Evolutionary conservation across 2,888 invertebrate genomes (phyloP), one percentile per base, ranked within the genome.

Genomic region (Pachymerium ferrugineum): DNA sequence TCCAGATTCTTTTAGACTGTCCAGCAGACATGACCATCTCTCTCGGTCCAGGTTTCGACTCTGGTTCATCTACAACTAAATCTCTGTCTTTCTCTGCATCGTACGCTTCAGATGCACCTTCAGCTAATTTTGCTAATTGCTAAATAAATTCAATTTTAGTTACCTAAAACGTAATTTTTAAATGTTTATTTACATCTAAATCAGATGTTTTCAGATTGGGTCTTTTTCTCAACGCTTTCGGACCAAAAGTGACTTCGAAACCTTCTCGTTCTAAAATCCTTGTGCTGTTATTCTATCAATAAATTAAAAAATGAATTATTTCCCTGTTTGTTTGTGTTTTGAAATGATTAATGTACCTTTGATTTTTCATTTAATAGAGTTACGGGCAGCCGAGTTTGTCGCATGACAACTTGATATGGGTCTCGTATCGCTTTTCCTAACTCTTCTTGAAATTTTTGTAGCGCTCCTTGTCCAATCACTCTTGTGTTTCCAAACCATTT

Each of bases 401-500:
- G 93, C 94, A 99, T 95, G 6, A 99, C 89, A 19, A 99, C 93
- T 85, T 97, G 93, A 82, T 97, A 99, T 0, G 99, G 98, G 84
- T 98, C 96, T 80, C 91, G 94, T 73, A 95, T 87, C 31, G 92
- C 97, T 79, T 93, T 92, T 19, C 95, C 96, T 81, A 99, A 88
- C 84, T 97, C 97, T 54, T 92, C 92, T 85, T 99, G 86, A 79
- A 88, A 87, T 74, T 82, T 84, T 80, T 87, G 87, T 62, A 87
- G 80, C 54, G 86, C 85, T 75, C 82, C 81, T 84, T 99, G 98
- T 0, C 95, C 92, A 78, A 99, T 94, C 0, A 99, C 97, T 76
- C 97, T 87, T 0, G 98, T 97, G 82, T 99, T 99, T 16, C 86
- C 97, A 83, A 99, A 99, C 99, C 99, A 99, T 82, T 92, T 94